A percentile compares a stretch with the other conserved stretches of the same genome.
Evolutionary conservation across 2,113 vertebrate genomes (phyloP).

Genomic region (Toxostoma redivivum): DNA sequence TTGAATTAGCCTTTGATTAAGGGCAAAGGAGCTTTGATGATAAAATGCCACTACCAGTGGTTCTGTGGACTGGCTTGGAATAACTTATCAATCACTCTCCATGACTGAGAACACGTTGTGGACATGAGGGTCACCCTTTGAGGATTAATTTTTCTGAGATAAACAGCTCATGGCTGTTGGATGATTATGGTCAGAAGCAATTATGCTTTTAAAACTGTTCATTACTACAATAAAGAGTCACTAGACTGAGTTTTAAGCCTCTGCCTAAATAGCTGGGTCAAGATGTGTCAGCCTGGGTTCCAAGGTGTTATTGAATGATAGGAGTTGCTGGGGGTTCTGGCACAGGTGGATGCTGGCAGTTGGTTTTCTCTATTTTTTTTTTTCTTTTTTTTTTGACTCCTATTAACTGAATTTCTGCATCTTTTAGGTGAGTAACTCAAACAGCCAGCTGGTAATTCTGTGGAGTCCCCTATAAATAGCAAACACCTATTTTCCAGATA

Average conservation of each 20-base stretch:
- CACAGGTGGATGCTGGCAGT: not conserved
- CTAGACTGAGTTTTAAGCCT: not conserved
- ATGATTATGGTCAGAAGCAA: not conserved
- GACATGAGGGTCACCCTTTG: not conserved
- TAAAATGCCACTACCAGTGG: conserved; percentile 1
- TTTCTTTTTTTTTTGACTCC: not conserved
- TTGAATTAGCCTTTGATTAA: conserved; percentile 57
- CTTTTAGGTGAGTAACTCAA: not conserved
- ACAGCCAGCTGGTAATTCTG: not conserved
- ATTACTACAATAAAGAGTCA: not conserved
- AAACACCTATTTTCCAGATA: not conserved
- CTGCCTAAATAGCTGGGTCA: not conserved
- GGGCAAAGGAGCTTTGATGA: conserved; percentile 18
- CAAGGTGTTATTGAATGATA: not conserved
- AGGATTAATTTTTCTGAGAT: conserved; percentile 15
- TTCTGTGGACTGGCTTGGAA: not conserved
- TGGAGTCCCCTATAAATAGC: not conserved
- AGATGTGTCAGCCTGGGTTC: not conserved
- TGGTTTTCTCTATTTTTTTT: not conserved
- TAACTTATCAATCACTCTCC: not conserved
- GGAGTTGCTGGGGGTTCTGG: not conserved
- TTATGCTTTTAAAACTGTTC: not conserved
- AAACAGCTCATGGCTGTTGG: not conserved
- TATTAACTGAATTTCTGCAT: not conserved
- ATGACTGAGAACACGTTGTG: not conserved